A percentile compares a stretch with the other conserved stretches of the same genome.
These are phyloP conservation scores for Zaprionus gabonicus DNA, from an alignment of 1,140 invertebrate genomes.

Conservation along the genomic window DNA sequence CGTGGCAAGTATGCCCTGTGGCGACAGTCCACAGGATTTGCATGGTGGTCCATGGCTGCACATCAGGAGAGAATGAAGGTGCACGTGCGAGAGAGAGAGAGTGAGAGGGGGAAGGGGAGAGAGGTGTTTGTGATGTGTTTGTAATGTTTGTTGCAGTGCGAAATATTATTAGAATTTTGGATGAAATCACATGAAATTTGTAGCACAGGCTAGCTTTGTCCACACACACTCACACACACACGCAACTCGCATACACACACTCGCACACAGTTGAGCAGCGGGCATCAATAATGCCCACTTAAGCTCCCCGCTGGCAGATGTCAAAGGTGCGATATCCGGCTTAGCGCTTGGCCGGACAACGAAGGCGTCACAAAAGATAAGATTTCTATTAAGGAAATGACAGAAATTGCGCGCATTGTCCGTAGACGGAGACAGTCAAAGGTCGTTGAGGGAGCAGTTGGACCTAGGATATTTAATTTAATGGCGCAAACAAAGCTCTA, in stretches of 20 bases:
- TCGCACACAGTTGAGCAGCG: background rate
- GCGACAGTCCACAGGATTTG: background rate
- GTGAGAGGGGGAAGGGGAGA: background rate
- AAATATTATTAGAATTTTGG: slow-evolving; percentile 1
- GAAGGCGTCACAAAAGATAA: slow-evolving; percentile 75
- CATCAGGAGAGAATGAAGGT: background rate
- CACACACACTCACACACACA: background rate
- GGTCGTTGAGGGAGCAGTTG: slow-evolving; percentile 28
- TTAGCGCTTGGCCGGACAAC: slow-evolving; percentile 41
- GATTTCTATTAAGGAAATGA: slow-evolving; percentile 84
- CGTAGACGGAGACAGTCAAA: slow-evolving; percentile 35
- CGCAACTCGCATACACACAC: background rate
- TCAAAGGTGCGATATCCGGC: slow-evolving; percentile 83
- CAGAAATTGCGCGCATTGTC: slow-evolving; percentile 75
- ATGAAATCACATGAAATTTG: slow-evolving; percentile 16
- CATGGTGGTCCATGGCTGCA: background rate
- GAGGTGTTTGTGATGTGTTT: background rate
- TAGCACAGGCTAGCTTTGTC: background rate
- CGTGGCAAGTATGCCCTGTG: background rate
- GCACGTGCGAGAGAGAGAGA: background rate
- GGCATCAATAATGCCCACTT: slow-evolving; percentile 39
- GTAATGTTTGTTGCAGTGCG: background rate
- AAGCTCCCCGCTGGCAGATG: slow-evolving; percentile 58
- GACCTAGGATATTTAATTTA: slow-evolving; percentile 78
- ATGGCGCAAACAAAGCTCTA: slow-evolving; percentile 73